Conservation (phyloP, 1,140 invertebrate species). For the Tribolium madens region DNA sequence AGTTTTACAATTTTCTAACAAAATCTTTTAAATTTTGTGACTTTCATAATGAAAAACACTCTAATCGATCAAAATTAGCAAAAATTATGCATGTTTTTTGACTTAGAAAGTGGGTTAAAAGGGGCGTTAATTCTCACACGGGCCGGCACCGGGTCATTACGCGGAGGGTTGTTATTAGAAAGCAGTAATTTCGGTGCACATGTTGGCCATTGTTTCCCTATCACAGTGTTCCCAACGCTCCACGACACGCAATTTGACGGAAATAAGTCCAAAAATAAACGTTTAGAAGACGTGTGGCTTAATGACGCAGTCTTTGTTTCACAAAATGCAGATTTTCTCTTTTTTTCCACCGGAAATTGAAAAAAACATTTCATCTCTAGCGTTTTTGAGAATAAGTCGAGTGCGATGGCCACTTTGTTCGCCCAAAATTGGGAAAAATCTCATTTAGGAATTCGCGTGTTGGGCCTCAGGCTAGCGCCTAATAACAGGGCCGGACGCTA, state of each 20-base stretch:
- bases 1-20: too few species aligned
- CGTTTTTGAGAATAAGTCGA: background rate
- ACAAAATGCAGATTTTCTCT: background rate
- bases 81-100: too few species aligned
- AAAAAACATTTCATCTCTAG: background rate
- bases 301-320: conserved; percentile 3
- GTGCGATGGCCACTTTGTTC: background rate
- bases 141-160: conserved; percentile 33
- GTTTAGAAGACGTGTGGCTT: background rate
- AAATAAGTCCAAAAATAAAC: conserved; percentile 26
- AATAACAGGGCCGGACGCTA: conserved; percentile 31
- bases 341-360: background rate
- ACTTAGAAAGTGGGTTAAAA: conserved; percentile 20
- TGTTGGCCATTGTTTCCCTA: conserved; percentile 39
- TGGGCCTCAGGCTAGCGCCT: conserved; percentile 17
- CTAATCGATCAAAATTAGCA: too few species aligned
- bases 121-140: conserved; percentile 42
- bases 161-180: conserved; percentile 31
- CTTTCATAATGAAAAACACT: too few species aligned
- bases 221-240: conserved; percentile 13
- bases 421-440: background rate
- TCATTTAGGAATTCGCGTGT: conserved; percentile 2
- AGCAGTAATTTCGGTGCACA: conserved; percentile 41
- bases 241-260: conserved; percentile 34
- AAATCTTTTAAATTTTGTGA: too few species aligned